Base-by-base conservation (phyloP, 2,888 invertebrate genomes). In the Rhimphoctona megacephalus region DNA sequence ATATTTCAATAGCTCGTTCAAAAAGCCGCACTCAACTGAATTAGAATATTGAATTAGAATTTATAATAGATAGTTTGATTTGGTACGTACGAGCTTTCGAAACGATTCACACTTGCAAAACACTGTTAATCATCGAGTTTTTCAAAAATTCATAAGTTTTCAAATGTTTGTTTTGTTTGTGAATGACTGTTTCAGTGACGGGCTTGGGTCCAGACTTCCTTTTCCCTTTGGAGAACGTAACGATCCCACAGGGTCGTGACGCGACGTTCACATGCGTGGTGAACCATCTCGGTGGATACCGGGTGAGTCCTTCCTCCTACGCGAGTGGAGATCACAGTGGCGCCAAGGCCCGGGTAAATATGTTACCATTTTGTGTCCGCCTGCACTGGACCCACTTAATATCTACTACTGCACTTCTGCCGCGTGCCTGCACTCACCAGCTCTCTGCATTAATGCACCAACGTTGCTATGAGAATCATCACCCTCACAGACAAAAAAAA, bases 231-330 rank as follows among this genome's bases (percentile, higher is more conserved):
- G 97, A 97, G 95, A 97, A 97, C 96, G 96, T 97, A 95, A 97
- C 97, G 89, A 97, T 97, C 92, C 96, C 97, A 88, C 97, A 97
- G 94, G 97, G 97, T 88, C 95, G 97, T 91, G 97, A 97, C 95
- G 97, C 97, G 91, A 97, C 97, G 94, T 97, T 97, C 95, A 97
- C 97, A 90, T 97, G 97, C 94, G 97, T 97, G 93, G 97, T 97
- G 93, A 97, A 97, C 95, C 97, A 97, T 96, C 96, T 97, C 94
- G 97, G 97, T 93, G 96, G 96, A 95, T 96, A 95, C 94, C 93
- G 94, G 93, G 98, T 98, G 98, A 98, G 98, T 98, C 97, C 97
- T 92, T 94, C 93, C 91, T 93, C 94, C 91, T 92, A 94, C 93
- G 92, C 91, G 92, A 93, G 93, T 93, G 92, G 92, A 92, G 93